Conservation (phyloP, 2,113 vertebrate species). For the Sorex araneus region DNA sequence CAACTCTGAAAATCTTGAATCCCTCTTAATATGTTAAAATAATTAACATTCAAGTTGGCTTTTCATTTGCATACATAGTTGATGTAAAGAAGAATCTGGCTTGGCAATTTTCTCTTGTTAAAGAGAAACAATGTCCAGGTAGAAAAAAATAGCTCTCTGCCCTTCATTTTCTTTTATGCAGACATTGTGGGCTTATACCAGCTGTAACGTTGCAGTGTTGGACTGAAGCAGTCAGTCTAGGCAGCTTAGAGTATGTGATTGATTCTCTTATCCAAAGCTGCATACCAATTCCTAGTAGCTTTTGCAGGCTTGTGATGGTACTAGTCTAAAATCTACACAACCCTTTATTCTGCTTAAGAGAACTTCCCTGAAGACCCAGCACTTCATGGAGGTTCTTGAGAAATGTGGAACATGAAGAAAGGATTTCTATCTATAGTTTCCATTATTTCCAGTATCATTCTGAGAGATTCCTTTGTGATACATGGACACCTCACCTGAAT, state of each 20-base stretch:
- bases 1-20: conserved; percentile 64
- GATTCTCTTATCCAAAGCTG: conserved; percentile 1
- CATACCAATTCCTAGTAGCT: background rate
- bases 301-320: background rate
- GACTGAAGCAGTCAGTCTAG: background rate
- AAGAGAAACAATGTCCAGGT: conserved; percentile 52
- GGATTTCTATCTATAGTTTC: conserved; percentile 2
- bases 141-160: background rate
- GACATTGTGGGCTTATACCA: background rate
- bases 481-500: conserved; percentile 2
- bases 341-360: conserved; percentile 44
- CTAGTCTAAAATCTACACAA: background rate
- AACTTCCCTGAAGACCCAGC: conserved; percentile 36
- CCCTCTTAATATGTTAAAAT: conserved; percentile 43
- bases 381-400: background rate
- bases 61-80: conserved; percentile 47
- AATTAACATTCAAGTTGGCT: conserved; percentile 45
- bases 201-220: background rate
- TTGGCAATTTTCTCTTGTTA: background rate
- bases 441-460: conserved; percentile 21
- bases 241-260: background rate
- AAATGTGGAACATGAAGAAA: background rate
- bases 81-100: conserved; percentile 13
- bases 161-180: background rate
- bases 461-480: background rate